Conservation (phyloP, 37 sponge, comb jelly and placozoan genomes). For the Aphrocallistes beatrix region DNA sequence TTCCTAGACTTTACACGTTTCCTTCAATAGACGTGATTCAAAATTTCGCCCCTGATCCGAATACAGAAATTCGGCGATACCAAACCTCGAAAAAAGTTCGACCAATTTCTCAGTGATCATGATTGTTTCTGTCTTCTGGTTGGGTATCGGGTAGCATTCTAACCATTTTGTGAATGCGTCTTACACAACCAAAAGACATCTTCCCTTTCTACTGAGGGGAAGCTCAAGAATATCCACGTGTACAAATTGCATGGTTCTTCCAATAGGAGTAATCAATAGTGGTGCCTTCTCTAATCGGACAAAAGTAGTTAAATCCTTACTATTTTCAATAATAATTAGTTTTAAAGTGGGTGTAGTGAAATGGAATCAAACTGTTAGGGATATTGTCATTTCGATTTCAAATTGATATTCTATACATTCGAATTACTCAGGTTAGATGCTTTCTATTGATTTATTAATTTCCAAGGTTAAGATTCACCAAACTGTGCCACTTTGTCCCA, state of each 20-base stretch:
- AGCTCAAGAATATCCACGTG: constrained; percentile 35
- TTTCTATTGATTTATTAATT: too few relatives aligned
- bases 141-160: constrained; percentile 31
- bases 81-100: constrained; percentile 25
- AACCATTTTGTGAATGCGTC: constrained; percentile 45
- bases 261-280: constrained; percentile 7
- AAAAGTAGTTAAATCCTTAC: too few relatives aligned
- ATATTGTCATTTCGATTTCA: too few relatives aligned
- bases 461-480: too few relatives aligned
- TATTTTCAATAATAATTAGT: too few relatives aligned
- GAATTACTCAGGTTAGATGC: too few relatives aligned
- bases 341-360: too few relatives aligned
- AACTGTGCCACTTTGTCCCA: too few relatives aligned
- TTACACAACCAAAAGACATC: constrained; percentile 33
- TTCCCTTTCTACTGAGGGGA: constrained; percentile 28
- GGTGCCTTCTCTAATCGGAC: too few relatives aligned
- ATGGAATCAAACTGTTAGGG: too few relatives aligned
- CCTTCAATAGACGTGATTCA: constrained; percentile 24
- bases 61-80: constrained; percentile 27
- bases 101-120: constrained; percentile 23
- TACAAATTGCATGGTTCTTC: constrained; percentile 30
- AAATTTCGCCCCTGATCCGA: constrained; percentile 61
- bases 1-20: constrained; percentile 38
- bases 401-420: too few relatives aligned
- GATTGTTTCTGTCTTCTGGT: constrained; percentile 33